Conservation (phyloP, 2,113 vertebrate genomes). For the Sylvietta virens region DNA sequence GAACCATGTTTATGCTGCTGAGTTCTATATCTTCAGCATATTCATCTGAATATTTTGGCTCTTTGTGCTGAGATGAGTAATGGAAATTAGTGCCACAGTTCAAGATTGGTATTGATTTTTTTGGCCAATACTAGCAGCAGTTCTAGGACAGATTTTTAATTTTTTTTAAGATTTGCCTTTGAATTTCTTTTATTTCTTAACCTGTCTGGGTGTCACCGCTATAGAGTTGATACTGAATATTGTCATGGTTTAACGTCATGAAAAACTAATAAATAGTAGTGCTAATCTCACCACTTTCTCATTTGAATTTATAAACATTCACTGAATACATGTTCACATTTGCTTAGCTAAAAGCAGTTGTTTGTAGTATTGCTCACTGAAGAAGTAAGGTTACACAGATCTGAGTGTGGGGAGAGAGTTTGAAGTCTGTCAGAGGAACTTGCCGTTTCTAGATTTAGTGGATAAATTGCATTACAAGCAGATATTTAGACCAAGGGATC, state of each 20-base stretch:
- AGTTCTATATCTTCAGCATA: neutral
- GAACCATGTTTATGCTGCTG: accelerated
- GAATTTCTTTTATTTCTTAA: neutral
- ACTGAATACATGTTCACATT: neutral
- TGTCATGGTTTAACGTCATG: neutral
- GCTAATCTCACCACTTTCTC: neutral
- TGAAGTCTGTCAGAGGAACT: neutral
- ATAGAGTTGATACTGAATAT: neutral
- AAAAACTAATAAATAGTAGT: neutral
- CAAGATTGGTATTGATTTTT: neutral
- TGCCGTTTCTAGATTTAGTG: neutral
- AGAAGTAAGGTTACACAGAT: neutral
- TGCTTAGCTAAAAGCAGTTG: neutral
- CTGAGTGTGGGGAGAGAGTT: neutral
- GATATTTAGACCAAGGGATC: neutral
- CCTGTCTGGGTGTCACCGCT: neutral
- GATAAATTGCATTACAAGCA: neutral
- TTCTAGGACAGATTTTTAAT: neutral
- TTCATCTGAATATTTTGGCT: neutral
- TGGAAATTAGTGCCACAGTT: neutral
- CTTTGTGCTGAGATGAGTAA: neutral
- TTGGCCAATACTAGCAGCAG: neutral
- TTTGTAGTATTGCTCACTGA: neutral
- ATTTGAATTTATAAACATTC: neutral
- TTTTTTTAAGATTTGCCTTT: neutral